These are phyloP conservation scores for Cosmorhoe ocellata DNA, from an alignment of 2,888 invertebrate genomes.

Conservation along the genomic window DNA sequence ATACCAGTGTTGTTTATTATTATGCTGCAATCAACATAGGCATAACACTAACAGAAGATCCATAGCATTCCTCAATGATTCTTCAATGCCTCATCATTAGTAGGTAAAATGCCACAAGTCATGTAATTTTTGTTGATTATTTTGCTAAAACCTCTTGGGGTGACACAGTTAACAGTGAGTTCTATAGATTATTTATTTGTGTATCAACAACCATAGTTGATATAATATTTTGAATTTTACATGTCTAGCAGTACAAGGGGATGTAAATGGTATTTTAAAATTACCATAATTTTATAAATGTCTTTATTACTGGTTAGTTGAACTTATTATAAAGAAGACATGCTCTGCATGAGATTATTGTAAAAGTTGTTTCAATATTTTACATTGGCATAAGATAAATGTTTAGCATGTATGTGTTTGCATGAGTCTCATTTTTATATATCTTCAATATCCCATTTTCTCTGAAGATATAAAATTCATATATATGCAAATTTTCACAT, in stretches of 20 bases:
- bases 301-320: slow-evolving; percentile 27
- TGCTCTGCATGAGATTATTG: slow-evolving; percentile 29
- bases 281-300: slow-evolving; percentile 22
- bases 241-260: slow-evolving; percentile 32
- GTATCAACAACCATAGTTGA: slow-evolving; percentile 9
- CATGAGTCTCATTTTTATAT: slow-evolving; percentile 5
- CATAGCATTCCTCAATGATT: background rate
- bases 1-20: background rate
- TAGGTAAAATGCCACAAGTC: slow-evolving; percentile 8
- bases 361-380: background rate
- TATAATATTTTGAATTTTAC: slow-evolving; percentile 21
- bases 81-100: slow-evolving; percentile 4
- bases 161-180: background rate
- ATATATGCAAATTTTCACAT: too few species aligned
- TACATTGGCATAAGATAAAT: slow-evolving; percentile 8
- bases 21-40: background rate
- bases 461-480: background rate
- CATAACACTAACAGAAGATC: background rate
- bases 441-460: background rate
- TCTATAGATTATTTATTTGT: background rate
- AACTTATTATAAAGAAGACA: slow-evolving; percentile 1
- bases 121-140: background rate
- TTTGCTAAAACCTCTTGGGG: slow-evolving; percentile 1
- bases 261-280: slow-evolving; percentile 24
- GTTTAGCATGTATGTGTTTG: slow-evolving; percentile 19